phyloP scores from a whole-genome alignment of 2,113 vertebrate genomes.

The Sprattus sprattus region DNA sequence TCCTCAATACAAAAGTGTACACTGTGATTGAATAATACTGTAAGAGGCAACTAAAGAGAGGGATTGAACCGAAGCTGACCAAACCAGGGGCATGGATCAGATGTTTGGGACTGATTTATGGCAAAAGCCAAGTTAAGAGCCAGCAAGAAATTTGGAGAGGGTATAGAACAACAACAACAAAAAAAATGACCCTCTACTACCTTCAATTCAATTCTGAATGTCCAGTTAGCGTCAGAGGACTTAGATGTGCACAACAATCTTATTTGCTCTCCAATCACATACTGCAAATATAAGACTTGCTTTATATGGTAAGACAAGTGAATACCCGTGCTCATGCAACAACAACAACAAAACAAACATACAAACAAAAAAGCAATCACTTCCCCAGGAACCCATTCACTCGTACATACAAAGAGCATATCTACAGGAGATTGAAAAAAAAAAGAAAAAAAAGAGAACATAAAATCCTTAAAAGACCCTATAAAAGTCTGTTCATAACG shows the following conservation, averaged over 20 bases:
- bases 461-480: constrained; percentile 3
- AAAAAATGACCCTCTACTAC: background rate
- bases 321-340: constrained; percentile 71
- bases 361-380: constrained; percentile 10
- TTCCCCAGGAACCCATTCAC: constrained; percentile 4
- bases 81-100: background rate
- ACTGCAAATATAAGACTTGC: constrained; percentile 4
- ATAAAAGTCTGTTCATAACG: constrained; percentile 32
- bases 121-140: background rate
- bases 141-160: background rate
- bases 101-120: background rate
- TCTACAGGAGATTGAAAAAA: background rate
- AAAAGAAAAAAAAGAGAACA: background rate
- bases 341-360: constrained; percentile 30
- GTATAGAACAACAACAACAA: background rate
- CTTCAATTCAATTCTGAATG: background rate
- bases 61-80: background rate
- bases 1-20: constrained; percentile 11
- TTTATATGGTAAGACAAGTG: constrained; percentile 55
- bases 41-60: background rate
- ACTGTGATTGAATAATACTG: constrained; percentile 18
- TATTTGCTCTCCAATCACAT: background rate
- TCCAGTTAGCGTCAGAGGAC: background rate
- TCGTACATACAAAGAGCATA: background rate
- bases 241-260: background rate